These are phyloP conservation scores for Scrobipalpa costella DNA, from an alignment of 2,888 invertebrate genomes.

Conservation along the genomic window DNA sequence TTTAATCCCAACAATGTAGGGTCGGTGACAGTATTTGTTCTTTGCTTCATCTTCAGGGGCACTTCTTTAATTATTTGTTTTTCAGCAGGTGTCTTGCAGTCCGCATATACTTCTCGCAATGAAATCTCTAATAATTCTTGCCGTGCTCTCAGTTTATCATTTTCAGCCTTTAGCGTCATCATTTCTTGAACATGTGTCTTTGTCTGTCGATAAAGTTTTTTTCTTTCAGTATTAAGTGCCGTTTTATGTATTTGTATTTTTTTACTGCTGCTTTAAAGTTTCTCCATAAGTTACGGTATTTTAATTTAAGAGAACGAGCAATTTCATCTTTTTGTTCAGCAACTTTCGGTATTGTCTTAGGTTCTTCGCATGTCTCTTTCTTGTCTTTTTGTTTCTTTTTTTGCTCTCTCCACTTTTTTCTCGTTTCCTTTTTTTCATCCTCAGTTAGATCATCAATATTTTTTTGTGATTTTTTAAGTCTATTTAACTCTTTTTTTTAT, in stretches of 20 bases:
- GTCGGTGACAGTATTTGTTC: slow-evolving; percentile 5
- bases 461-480: no score
- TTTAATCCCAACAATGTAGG: slow-evolving; percentile 1
- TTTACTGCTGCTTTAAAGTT: no score
- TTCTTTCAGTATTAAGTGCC: no score
- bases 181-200: background rate
- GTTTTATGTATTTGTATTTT: no score
- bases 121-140: slow-evolving; percentile 22
- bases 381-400: slow-evolving; percentile 6
- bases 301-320: no score
- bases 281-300: no score
- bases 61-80: slow-evolving; percentile 11
- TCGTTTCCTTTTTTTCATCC: background rate
- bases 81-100: background rate
- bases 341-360: background rate
- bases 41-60: background rate
- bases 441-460: no score
- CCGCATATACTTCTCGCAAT: background rate
- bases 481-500: no score
- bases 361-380: background rate
- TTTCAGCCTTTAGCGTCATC: background rate
- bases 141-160: slow-evolving; percentile 4
- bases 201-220: background rate
- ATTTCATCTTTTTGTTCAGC: background rate
- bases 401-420: slow-evolving; percentile 4